Percentiles rank a stretch among this genome's conserved stretches.
These are phyloP conservation scores for Stichopus chloronotus DNA, from an alignment of 35 echinoderm and acorn worm species.

Conservation along the genomic window DNA sequence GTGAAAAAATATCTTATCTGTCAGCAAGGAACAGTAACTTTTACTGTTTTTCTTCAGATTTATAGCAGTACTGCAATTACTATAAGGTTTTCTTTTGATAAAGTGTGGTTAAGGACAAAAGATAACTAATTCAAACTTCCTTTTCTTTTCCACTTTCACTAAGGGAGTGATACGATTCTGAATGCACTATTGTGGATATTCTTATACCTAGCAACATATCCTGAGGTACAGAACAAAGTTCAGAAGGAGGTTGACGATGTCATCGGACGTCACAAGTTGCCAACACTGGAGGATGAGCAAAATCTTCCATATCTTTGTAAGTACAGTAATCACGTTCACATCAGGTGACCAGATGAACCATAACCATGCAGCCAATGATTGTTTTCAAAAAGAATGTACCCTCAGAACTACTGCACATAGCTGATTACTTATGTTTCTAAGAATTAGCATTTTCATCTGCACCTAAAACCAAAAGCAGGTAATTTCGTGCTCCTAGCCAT, in stretches of 20 bases:
- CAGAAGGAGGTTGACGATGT: constrained; percentile 78
- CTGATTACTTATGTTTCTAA: too few relatives aligned
- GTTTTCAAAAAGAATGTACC: constrained; percentile 50
- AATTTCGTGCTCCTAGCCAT: too few relatives aligned
- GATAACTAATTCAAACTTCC: not conserved
- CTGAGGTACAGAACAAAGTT: constrained; percentile 77
- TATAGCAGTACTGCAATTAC: too few relatives aligned
- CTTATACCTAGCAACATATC: constrained; percentile 90
- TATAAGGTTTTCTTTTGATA: too few relatives aligned
- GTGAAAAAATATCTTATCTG: too few relatives aligned
- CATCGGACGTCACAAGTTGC: constrained; percentile 61
- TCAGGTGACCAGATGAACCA: constrained; percentile 50
- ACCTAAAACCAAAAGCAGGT: too few relatives aligned
- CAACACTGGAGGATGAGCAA: constrained; percentile 55
- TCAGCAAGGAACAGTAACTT: too few relatives aligned
- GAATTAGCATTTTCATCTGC: too few relatives aligned
- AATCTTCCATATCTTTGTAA: constrained; percentile 67
- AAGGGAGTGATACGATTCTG: constrained; percentile 93
- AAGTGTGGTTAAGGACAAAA: too few relatives aligned
- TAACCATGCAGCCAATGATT: constrained; percentile 52
- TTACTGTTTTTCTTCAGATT: too few relatives aligned
- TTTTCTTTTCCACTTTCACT: constrained; percentile 5
- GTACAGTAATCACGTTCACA: not conserved
- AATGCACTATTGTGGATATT: constrained; percentile 92
- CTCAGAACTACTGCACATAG: too few relatives aligned